Evolutionary conservation across 2,888 invertebrate genomes (phyloP).

Genomic region (Sussaba pulchella): DNA sequence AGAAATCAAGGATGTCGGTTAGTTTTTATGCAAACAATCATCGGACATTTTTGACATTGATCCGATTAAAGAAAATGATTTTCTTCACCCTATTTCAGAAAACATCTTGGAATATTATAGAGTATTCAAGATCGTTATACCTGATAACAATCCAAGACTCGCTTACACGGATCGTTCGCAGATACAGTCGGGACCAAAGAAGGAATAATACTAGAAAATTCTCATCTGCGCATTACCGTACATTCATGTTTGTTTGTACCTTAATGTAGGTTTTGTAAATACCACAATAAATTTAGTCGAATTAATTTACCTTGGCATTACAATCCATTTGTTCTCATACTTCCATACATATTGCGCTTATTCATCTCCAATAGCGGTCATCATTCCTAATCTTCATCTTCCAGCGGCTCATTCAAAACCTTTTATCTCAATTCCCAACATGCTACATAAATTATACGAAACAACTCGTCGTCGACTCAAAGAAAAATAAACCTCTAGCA

Average conservation of each 20-base stretch:
- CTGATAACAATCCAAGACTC: neutral
- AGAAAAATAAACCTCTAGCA: neutral
- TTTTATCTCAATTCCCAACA: too few relatives aligned
- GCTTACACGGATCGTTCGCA: neutral
- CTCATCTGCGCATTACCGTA: neutral
- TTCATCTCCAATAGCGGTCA: too few relatives aligned
- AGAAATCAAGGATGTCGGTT: slow-evolving; percentile 87
- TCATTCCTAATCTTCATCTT: too few relatives aligned
- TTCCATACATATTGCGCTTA: too few relatives aligned
- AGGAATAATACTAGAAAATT: slow-evolving; percentile 1
- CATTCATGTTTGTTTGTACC: slow-evolving; percentile 18
- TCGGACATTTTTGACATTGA: too few relatives aligned
- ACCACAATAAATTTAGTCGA: slow-evolving; percentile 57
- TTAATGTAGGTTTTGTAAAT: slow-evolving; percentile 45
- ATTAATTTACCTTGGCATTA: neutral
- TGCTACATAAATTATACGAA: too few relatives aligned
- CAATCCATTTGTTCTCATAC: neutral
- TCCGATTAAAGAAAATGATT: too few relatives aligned
- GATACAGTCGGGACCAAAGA: neutral
- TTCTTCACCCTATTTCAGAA: slow-evolving; percentile 74
- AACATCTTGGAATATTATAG: slow-evolving; percentile 88
- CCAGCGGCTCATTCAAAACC: too few relatives aligned
- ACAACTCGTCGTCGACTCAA: neutral
- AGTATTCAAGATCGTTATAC: slow-evolving; percentile 85
- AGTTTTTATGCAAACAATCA: slow-evolving; percentile 66